Evolutionary conservation across 2,113 vertebrate species (phyloP).

Genomic region (Brienomyrus longianalis): DNA sequence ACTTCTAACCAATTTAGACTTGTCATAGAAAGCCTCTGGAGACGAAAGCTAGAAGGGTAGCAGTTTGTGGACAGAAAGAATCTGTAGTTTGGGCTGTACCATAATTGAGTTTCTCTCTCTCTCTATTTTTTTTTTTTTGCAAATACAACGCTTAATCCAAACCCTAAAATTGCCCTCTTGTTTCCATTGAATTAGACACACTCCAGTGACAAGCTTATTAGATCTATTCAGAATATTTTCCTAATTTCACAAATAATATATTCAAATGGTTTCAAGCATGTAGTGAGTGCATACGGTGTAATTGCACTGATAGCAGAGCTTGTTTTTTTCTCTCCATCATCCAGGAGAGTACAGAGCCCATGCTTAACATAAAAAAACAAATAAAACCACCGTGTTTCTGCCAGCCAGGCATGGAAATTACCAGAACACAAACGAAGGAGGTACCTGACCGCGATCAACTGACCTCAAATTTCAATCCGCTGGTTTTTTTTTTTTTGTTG

Average conservation of each 20-base stretch:
- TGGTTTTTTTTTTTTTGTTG: neutral
- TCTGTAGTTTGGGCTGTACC: neutral
- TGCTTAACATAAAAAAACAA: conserved; percentile 7
- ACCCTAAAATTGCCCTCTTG: conserved; percentile 12
- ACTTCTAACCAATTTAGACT: conserved; percentile 1
- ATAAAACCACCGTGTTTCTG: neutral
- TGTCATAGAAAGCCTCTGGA: neutral
- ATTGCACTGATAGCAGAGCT: neutral
- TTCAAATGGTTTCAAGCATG: conserved; percentile 10
- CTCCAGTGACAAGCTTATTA: conserved; percentile 11
- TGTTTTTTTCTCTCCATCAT: neutral
- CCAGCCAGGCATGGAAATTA: conserved; percentile 10
- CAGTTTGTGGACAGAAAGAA: neutral
- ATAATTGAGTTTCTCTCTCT: neutral
- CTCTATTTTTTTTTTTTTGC: neutral
- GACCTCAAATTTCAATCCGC: neutral
- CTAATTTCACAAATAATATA: conserved; percentile 11
- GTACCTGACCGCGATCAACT: neutral
- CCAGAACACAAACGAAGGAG: neutral
- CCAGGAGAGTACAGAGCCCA: neutral
- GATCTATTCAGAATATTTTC: conserved; percentile 10
- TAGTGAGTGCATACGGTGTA: neutral
- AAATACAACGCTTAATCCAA: conserved; percentile 11
- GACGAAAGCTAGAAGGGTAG: neutral
- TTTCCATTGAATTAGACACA: neutral